phyloP scores from a whole-genome alignment of 1,140 invertebrate species.

The Cyclargus thomasi region DNA sequence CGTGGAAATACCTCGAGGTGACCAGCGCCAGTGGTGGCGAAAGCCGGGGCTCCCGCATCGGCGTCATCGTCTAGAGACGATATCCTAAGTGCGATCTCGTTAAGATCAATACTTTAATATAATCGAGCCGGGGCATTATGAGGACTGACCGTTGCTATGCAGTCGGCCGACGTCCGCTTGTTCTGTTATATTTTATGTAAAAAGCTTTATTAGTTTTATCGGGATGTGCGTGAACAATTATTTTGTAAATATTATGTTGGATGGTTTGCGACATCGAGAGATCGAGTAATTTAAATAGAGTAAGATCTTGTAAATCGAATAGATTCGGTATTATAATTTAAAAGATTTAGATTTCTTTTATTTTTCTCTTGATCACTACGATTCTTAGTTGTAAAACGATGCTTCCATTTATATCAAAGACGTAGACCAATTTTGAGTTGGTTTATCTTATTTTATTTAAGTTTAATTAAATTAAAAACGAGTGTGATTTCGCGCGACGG shows the following conservation, averaged over 20 bases:
- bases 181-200: constrained; percentile 69
- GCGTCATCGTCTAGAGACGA: constrained; percentile 65
- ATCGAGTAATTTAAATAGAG: constrained; percentile 12
- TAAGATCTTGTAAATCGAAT: constrained; percentile 31
- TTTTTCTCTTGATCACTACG: constrained; percentile 38
- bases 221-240: constrained; percentile 52
- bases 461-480: constrained; percentile 61
- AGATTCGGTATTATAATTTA: constrained; percentile 15
- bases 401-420: constrained; percentile 75
- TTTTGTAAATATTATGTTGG: constrained; percentile 64
- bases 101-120: constrained; percentile 67
- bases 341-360: constrained; percentile 34
- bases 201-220: constrained; percentile 70
- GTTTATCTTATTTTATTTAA: constrained; percentile 53
- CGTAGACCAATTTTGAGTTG: constrained; percentile 67
- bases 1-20: constrained; percentile 57
- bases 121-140: constrained; percentile 70
- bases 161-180: constrained; percentile 45
- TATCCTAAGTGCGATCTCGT: constrained; percentile 73
- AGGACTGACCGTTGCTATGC: constrained; percentile 66
- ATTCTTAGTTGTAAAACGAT: constrained; percentile 66
- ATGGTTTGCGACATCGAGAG: constrained; percentile 46
- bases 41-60: constrained; percentile 36
- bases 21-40: constrained; percentile 28
- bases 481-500: constrained; percentile 67